phyloP scores from a whole-genome alignment of 2,888 invertebrate genomes.

The Schizotus pectinicornis region DNA sequence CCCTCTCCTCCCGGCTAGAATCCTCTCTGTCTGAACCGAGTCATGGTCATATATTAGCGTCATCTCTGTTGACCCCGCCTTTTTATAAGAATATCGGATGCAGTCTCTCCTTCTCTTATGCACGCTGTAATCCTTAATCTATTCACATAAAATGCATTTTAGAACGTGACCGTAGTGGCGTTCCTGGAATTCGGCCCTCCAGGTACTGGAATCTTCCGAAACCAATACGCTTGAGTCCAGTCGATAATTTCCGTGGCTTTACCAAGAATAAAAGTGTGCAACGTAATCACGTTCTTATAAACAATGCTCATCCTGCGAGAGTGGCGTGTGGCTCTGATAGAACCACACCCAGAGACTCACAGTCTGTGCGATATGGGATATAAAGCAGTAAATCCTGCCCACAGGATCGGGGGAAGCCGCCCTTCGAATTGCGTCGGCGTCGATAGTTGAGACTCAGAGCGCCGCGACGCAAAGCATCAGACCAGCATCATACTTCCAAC shows the following conservation, averaged over 20 bases:
- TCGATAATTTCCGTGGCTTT: constrained; percentile 43
- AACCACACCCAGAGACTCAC: constrained; percentile 63
- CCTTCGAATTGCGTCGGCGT: constrained; percentile 58
- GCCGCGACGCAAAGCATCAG: constrained; percentile 52
- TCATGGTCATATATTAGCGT: constrained; percentile 42
- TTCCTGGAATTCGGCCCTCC: constrained; percentile 8
- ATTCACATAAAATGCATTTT: constrained; percentile 39
- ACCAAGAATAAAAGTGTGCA: constrained; percentile 42
- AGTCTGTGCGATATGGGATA: constrained; percentile 65
- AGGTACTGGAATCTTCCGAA: constrained; percentile 24
- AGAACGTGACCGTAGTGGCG: constrained; percentile 44
- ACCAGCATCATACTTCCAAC: constrained; percentile 43
- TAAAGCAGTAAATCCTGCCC: constrained; percentile 59
- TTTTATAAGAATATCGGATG: constrained; percentile 52
- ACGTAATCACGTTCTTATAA: constrained; percentile 42
- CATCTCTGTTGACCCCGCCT: constrained; percentile 50
- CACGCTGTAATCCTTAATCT: constrained; percentile 48
- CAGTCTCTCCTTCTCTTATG: constrained; percentile 50
- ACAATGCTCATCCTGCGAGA: constrained; percentile 37
- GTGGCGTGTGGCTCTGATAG: constrained; percentile 62
- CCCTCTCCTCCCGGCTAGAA: constrained; percentile 2
- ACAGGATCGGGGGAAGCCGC: constrained; percentile 56
- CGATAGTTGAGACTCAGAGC: constrained; percentile 48
- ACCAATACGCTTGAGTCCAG: constrained; percentile 29
- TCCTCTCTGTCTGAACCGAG: constrained; percentile 35